These are phyloP conservation scores for Miltochrista miniata DNA, from an alignment of 2,888 invertebrate genomes.

Conservation along the genomic window DNA sequence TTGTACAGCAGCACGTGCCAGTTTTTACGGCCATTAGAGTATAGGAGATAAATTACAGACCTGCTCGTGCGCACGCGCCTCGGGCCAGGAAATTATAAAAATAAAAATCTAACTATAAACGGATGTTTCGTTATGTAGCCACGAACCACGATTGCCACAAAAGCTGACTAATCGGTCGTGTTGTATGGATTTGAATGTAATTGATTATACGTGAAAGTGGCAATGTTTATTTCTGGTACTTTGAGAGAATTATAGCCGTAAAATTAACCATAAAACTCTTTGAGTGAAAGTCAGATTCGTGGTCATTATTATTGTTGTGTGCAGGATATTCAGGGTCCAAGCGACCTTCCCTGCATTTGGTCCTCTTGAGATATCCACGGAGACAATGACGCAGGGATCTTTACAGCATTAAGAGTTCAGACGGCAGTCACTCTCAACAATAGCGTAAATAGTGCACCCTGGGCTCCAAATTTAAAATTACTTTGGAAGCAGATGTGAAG, in stretches of 20 bases:
- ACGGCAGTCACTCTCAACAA: no score
- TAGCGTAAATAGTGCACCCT: no score
- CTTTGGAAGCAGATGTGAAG: no score
- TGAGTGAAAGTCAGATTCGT: not conserved
- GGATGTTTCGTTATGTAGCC: slow-evolving; percentile 31
- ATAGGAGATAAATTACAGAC: slow-evolving; percentile 55
- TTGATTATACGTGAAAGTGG: slow-evolving; percentile 18
- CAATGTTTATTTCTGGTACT: not conserved
- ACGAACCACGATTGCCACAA: slow-evolving; percentile 21
- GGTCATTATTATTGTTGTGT: not conserved
- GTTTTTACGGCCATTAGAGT: slow-evolving; percentile 66
- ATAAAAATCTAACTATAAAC: slow-evolving; percentile 26
- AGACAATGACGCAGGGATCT: not conserved
- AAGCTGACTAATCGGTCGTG: slow-evolving; percentile 12
- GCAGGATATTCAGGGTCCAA: not conserved
- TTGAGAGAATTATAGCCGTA: not conserved
- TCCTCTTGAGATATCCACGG: no score
- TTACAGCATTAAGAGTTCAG: no score
- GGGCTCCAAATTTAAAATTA: no score
- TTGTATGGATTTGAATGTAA: slow-evolving; percentile 16
- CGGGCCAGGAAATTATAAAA: slow-evolving; percentile 35
- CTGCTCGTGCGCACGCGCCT: slow-evolving; percentile 36
- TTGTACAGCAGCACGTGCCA: slow-evolving; percentile 55
- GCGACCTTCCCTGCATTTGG: no score
- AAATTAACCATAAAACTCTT: slow-evolving; percentile 6